Percentiles rank a stretch among this genome's conserved stretches.
phyloP scores from a whole-genome alignment of 1,140 invertebrate genomes.

The Myzus persicae region DNA sequence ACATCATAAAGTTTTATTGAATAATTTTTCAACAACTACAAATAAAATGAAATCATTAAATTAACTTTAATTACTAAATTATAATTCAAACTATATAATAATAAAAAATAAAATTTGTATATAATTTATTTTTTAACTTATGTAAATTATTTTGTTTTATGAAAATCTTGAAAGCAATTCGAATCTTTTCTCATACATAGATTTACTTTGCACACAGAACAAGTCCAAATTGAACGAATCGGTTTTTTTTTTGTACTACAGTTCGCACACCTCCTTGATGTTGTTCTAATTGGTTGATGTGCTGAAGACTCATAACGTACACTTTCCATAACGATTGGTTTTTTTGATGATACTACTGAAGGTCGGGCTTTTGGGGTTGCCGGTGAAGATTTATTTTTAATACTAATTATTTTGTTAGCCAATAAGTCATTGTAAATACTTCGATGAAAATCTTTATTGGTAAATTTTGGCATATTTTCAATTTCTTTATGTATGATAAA shows the following conservation, averaged over 20 bases:
- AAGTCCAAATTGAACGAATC: background rate
- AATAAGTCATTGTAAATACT: background rate
- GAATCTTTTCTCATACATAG: background rate
- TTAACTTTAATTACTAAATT: too few species aligned
- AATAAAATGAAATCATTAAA: too few species aligned
- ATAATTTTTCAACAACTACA: too few species aligned
- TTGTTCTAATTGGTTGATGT: background rate
- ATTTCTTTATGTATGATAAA: background rate
- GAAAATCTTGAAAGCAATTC: background rate
- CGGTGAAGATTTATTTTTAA: background rate
- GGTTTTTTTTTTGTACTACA: background rate
- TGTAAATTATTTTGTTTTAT: background rate
- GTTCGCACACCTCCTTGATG: background rate
- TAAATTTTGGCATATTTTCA: slow-evolving; percentile 2
- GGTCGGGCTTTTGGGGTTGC: background rate
- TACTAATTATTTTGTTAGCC: background rate
- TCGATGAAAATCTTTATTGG: background rate
- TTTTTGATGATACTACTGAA: background rate
- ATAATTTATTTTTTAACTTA: too few species aligned
- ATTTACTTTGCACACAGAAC: slow-evolving; percentile 18
- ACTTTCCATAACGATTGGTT: background rate
- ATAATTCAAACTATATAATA: too few species aligned
- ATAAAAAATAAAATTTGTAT: too few species aligned
- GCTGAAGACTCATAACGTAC: background rate
- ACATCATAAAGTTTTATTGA: too few species aligned